Evolutionary conservation across 2,797 vertebrate species (phyloP).

Genomic region (Diglossa cyanea): DNA sequence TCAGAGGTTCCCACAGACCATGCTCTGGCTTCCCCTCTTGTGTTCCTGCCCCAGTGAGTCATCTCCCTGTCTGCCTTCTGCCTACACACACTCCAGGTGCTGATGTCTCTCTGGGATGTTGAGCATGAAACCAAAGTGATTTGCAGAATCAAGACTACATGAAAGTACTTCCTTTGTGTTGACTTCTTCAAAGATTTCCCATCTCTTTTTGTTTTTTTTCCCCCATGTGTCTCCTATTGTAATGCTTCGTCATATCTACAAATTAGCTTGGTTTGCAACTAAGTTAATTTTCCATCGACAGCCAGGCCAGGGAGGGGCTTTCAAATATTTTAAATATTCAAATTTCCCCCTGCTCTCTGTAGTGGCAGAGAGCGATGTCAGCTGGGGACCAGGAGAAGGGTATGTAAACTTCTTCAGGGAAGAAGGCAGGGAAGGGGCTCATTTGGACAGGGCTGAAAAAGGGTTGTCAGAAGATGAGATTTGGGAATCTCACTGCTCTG

Average conservation of each 20-base stretch:
- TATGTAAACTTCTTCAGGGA: not conserved
- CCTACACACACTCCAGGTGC: not conserved
- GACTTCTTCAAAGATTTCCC: not conserved
- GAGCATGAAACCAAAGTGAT: not conserved
- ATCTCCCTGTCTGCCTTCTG: conserved; percentile 22
- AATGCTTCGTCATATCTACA: not conserved
- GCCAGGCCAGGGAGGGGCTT: not conserved
- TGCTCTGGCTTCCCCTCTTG: not conserved
- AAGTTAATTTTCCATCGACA: not conserved
- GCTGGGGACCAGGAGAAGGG: not conserved
- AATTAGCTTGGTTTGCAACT: not conserved
- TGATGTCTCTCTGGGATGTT: not conserved
- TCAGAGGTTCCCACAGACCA: not conserved
- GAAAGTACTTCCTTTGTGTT: not conserved
- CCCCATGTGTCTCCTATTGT: not conserved
- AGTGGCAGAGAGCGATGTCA: not conserved
- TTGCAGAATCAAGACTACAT: not conserved
- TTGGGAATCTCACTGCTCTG: not conserved
- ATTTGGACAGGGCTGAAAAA: not conserved
- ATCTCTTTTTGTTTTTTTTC: not conserved
- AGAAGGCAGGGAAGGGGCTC: not conserved
- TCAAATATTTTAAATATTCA: not conserved
- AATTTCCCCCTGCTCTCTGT: not conserved
- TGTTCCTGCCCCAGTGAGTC: conserved; percentile 6
- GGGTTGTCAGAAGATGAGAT: not conserved